Evolutionary conservation across 2,113 vertebrate genomes (phyloP).

Genomic region (Carassius gibelio): DNA sequence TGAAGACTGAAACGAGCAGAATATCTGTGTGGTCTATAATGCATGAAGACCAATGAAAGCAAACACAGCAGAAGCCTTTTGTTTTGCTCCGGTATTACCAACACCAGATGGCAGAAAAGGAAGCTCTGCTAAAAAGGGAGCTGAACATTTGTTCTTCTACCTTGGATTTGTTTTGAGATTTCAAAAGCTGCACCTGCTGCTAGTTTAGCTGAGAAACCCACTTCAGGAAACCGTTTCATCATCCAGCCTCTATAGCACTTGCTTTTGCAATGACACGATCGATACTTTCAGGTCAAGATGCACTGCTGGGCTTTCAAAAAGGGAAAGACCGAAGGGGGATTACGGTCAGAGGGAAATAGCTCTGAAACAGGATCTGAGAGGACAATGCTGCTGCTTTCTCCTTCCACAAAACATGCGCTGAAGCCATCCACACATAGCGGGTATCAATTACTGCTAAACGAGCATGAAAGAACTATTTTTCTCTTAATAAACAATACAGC

Average conservation of each 20-base stretch:
- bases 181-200: slow-evolving; percentile 32
- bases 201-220: neutral
- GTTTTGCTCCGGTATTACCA: neutral
- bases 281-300: neutral
- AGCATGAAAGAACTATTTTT: neutral
- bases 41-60: neutral
- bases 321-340: slow-evolving; percentile 56
- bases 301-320: slow-evolving; percentile 40
- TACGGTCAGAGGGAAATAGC: slow-evolving; percentile 47
- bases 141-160: neutral
- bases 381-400: slow-evolving; percentile 16
- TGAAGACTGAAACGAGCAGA: neutral
- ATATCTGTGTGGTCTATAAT: neutral
- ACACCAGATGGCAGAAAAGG: slow-evolving; percentile 22
- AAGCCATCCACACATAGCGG: neutral
- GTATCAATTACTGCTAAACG: neutral
- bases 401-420: neutral
- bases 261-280: neutral
- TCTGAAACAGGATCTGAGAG: slow-evolving; percentile 64
- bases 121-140: neutral
- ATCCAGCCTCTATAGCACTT: neutral
- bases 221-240: slow-evolving; percentile 8
- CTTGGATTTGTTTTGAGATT: slow-evolving; percentile 38
- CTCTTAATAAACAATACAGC: neutral
- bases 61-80: neutral